Evolutionary conservation across 2,888 invertebrate genomes (phyloP), one percentile per base, ranked within the genome.

Genomic region (Dastarcus helophoroides): DNA sequence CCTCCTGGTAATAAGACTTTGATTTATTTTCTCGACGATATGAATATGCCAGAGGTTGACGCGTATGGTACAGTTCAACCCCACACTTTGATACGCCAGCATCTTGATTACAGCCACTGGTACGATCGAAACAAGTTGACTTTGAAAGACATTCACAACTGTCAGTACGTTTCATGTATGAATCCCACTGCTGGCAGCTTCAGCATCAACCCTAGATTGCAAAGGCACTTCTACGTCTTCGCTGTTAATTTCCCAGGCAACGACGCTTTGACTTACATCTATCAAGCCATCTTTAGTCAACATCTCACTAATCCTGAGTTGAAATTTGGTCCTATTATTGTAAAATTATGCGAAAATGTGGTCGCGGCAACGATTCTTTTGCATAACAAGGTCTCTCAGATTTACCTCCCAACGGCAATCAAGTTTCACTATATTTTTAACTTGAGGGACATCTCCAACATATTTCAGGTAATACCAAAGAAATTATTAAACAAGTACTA

Each of bases 361-460:
- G 86, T 91, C 2, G 65, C 73, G 29, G 86, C 88, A 3, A 81
- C 91, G 0, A 71, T 94, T 32, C 75, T 79, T 10, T 58, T 95
- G 19, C 94, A 95, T 55, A 76, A 82, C 50, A 86, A 89, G 63
- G 79, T 83, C 2, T 73, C 82, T 2, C 80, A 85, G 58, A 75
- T 88, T 13, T 95, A 94, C 60, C 65, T 94, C 36, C 95, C 95
- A 0, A 95, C 94, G 2, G 94, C 94, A 2, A 80, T 89, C 30
- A 95, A 95, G 61, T 95, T 91, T 50, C 95, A 95, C 60, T 95
- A 95, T 53, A 80, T 94, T 47, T 95, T 95, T 62, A 95, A 95
- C 65, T 68, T 95, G 35, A 67, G 95, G 34, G 95, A 95, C 59
- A 71, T 95, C 32, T 93, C 93, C 3, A 94, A 94, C 58, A 79